These are phyloP conservation scores for Salvator merianae DNA, from an alignment of 2,113 vertebrate genomes.

Conservation along the genomic window DNA sequence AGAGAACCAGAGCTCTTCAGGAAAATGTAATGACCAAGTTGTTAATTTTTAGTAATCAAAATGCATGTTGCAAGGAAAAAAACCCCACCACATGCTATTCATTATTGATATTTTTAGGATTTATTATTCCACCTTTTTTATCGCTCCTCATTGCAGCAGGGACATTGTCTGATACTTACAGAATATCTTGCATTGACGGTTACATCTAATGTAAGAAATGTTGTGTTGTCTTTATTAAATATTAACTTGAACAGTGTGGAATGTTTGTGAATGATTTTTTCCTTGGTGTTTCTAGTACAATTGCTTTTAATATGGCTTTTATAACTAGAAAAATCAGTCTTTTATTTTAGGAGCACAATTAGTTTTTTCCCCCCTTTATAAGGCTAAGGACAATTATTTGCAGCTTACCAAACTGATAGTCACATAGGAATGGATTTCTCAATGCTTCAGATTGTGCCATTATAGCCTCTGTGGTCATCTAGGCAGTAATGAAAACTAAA, in stretches of 20 bases:
- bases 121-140: not conserved
- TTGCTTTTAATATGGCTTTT: not conserved
- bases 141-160: not conserved
- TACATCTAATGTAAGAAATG: not conserved
- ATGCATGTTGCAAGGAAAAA: not conserved
- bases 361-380: not conserved
- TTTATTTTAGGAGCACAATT: slow-evolving; percentile 8
- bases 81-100: not conserved
- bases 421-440: not conserved
- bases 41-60: not conserved
- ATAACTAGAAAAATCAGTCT: not conserved
- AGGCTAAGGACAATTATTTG: not conserved
- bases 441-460: not conserved
- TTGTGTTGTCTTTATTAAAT: not conserved
- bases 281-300: not conserved
- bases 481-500: too few species aligned
- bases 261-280: not conserved
- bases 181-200: not conserved
- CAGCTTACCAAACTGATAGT: not conserved
- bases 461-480: not conserved
- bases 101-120: not conserved
- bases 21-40: not conserved
- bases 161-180: not conserved
- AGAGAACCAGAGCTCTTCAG: too few species aligned
- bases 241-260: not conserved